A percentile compares a stretch with the other conserved stretches of the same genome.
phyloP scores from a whole-genome alignment of 2,888 invertebrate species.

The Notodonta ziczac region DNA sequence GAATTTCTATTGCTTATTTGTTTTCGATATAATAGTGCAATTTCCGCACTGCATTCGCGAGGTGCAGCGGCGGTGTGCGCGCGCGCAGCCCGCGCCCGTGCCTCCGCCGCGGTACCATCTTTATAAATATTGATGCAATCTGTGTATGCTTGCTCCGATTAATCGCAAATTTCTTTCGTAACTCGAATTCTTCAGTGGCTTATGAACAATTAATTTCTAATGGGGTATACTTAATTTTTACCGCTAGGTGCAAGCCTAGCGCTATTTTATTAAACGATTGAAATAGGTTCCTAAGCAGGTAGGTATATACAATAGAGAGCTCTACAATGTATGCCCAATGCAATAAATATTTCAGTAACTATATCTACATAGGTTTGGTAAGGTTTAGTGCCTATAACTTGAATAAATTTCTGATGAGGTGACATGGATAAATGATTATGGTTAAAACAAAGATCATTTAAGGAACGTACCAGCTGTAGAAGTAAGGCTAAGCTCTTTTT shows the following conservation, averaged over 20 bases:
- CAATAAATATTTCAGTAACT: too few relatives aligned
- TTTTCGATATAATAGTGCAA: constrained; percentile 39
- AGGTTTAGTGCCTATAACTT: too few relatives aligned
- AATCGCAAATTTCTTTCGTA: constrained; percentile 68
- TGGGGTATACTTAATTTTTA: neutral
- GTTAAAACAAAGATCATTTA: too few relatives aligned
- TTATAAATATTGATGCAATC: constrained; percentile 82
- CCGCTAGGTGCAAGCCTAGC: neutral
- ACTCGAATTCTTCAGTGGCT: constrained; percentile 52
- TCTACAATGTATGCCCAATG: too few relatives aligned
- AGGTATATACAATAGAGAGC: too few relatives aligned
- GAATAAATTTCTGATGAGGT: too few relatives aligned
- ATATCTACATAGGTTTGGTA: too few relatives aligned
- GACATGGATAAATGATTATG: too few relatives aligned
- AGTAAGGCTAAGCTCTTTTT: neutral
- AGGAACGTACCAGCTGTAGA: too few relatives aligned
- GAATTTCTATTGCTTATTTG: constrained; percentile 36
- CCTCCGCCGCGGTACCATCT: constrained; percentile 52
- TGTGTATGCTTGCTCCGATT: constrained; percentile 75
- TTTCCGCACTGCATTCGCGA: constrained; percentile 71
- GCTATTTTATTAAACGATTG: neutral
- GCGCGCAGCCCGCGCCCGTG: constrained; percentile 48
- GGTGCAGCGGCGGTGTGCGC: constrained; percentile 69
- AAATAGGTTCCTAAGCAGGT: too few relatives aligned
- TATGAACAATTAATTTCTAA: constrained; percentile 28